Percentiles rank a stretch among this genome's conserved stretches.
Evolutionary conservation across 1,140 invertebrate genomes (phyloP).

Genomic region (Pseudomyrmex pallidus): DNA sequence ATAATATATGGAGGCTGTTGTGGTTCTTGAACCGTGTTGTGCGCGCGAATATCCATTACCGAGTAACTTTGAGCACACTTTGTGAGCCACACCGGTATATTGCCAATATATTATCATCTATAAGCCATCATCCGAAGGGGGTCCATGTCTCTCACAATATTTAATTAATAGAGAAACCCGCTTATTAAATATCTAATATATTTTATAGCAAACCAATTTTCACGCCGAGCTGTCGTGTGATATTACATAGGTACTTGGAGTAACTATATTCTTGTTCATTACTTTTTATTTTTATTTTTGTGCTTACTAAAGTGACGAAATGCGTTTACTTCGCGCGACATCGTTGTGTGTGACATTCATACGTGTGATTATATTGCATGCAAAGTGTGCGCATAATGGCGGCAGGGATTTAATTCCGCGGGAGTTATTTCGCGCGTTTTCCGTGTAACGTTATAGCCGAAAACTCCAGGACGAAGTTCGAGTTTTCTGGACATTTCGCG

Average conservation of each 20-base stretch:
- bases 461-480: slow-evolving; percentile 51
- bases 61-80: slow-evolving; percentile 44
- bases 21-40: slow-evolving; percentile 43
- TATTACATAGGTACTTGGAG: too few relatives aligned
- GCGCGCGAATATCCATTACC: slow-evolving; percentile 35
- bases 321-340: background rate
- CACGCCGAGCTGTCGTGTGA: background rate
- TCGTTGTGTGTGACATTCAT: background rate
- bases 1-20: slow-evolving; percentile 24
- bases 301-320: background rate
- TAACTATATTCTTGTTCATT: too few relatives aligned
- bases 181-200: background rate
- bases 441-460: slow-evolving; percentile 42
- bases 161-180: slow-evolving; percentile 8
- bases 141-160: slow-evolving; percentile 19
- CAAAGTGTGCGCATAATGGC: slow-evolving; percentile 40
- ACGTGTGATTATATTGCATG: background rate
- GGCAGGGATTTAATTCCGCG: slow-evolving; percentile 51
- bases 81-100: slow-evolving; percentile 1
- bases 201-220: background rate
- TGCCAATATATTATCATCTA: slow-evolving; percentile 37
- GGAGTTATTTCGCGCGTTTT: slow-evolving; percentile 54
- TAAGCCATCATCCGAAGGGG: slow-evolving; percentile 24
- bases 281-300: background rate
- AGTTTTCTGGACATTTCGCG: slow-evolving; percentile 50